These are phyloP conservation scores for Sterrhoptilus dennistouni DNA, from an alignment of 2,113 vertebrate genomes.

Conservation along the genomic window DNA sequence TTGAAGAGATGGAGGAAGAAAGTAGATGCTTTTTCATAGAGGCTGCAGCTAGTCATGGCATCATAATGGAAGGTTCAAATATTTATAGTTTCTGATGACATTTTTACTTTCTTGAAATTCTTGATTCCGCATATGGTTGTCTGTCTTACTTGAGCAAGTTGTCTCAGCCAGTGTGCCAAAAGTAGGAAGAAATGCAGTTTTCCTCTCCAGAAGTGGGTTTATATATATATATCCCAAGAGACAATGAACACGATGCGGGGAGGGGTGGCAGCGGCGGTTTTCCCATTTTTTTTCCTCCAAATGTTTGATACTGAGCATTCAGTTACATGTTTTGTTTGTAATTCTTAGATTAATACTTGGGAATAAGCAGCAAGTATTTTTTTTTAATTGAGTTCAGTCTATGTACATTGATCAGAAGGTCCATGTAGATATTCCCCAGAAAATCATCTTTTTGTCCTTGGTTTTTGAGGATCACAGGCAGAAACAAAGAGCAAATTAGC, in stretches of 20 bases:
- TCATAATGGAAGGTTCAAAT: background rate
- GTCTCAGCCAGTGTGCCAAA: background rate
- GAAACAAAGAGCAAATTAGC: background rate
- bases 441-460: background rate
- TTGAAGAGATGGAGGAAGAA: background rate
- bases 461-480: background rate
- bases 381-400: background rate
- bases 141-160: background rate
- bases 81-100: background rate
- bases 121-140: background rate
- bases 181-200: background rate
- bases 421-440: background rate
- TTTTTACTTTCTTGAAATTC: background rate
- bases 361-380: background rate
- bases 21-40: background rate
- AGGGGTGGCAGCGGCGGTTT: too few relatives aligned
- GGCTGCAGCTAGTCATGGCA: background rate
- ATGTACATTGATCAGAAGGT: background rate
- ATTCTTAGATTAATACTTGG: background rate
- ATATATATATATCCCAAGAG: background rate
- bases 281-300: background rate
- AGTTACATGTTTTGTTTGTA: background rate
- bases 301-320: background rate
- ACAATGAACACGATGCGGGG: background rate
- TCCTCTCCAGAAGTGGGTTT: background rate